Evolutionary conservation across 2,113 vertebrate genomes (phyloP), one percentile per base, ranked within the genome.

Genomic region (Hyperoodon ampullatus): DNA sequence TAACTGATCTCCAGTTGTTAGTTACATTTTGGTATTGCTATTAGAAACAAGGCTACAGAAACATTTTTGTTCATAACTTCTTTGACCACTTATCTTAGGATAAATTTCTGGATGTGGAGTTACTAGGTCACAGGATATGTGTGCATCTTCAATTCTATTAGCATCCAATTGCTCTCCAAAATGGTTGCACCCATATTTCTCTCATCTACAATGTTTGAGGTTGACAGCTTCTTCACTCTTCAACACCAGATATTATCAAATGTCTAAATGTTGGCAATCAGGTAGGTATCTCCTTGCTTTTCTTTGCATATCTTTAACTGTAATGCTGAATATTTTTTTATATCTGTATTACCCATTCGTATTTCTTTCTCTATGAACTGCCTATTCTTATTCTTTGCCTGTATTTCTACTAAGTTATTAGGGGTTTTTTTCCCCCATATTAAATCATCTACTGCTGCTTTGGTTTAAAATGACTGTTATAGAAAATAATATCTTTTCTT

Each of bases 401-500:
- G 5, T 84, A 55, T 95, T 96, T 94, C 53, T 66, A 81, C 58
- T 84, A 85, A 89, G 58, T 68, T 61, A 83, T 39, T 95, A 15
- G 10, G 58, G 7, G 0, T 60, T 23, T 60, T 72, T 92, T 84
- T 88, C 66, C n/a, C 44, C 42, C 23, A 84, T 85, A 90, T 93
- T 94, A 93, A 95, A 81, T 93, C 71, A 78, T 93, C 44, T 39
- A 83, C 44, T 42, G 53, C 65, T 93, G 26, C 24, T 84, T 88
- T 71, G 26, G 85, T 63, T 93, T 93, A n/a, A 97, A 92, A 94
- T 81, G 70, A 81, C 80, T 93, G 39, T 65, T 84, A 75, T 30
- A 63, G 66, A 71, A 95, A 97, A 90, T 66, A 84, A 33, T 44
- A 93, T 58, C 5, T 96, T 84, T 92, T 90, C 74, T 94, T 93